Evolutionary conservation across 2,888 invertebrate genomes (phyloP).

Genomic region (Heteromurus nitidus): DNA sequence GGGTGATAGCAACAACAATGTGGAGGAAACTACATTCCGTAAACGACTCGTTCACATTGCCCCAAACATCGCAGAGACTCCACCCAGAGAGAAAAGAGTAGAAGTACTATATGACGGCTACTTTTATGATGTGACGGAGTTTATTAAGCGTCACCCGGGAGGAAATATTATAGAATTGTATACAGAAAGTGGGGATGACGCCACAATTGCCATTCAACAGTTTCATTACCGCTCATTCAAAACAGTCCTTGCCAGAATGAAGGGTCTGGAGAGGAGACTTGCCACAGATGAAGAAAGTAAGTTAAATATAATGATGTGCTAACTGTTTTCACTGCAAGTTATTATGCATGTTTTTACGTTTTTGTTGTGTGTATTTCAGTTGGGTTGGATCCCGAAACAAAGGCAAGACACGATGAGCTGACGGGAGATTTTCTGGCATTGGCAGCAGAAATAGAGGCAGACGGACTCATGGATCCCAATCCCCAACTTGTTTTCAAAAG

Average conservation of each 20-base stretch:
- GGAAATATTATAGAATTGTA: constrained; percentile 69
- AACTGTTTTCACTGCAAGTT: too few relatives aligned
- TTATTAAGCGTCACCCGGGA: constrained; percentile 58
- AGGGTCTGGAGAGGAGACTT: constrained; percentile 54
- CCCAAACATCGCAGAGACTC: neutral
- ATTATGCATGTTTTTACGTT: too few relatives aligned
- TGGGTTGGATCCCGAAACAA: constrained; percentile 62
- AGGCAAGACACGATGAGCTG: constrained; percentile 64
- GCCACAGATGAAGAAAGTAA: constrained; percentile 51
- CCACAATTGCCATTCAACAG: constrained; percentile 66
- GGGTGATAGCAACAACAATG: neutral
- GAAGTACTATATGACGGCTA: constrained; percentile 57
- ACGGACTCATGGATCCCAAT: constrained; percentile 70
- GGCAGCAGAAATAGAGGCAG: constrained; percentile 63
- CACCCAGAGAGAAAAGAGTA: constrained; percentile 20
- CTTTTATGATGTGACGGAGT: constrained; percentile 68
- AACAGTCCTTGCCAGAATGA: constrained; percentile 60
- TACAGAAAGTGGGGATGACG: constrained; percentile 64
- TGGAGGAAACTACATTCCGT: neutral
- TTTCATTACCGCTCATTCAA: constrained; percentile 65
- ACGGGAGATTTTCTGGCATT: constrained; percentile 67
- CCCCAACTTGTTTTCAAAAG: constrained; percentile 62
- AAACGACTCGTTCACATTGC: constrained; percentile 11
- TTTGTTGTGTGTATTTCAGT: constrained; percentile 42
- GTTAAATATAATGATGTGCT: too few relatives aligned